A percentile compares a stretch with the other conserved stretches of the same genome.
phyloP scores from a whole-genome alignment of 2,888 invertebrate genomes.

The Spilosoma lubricipeda region DNA sequence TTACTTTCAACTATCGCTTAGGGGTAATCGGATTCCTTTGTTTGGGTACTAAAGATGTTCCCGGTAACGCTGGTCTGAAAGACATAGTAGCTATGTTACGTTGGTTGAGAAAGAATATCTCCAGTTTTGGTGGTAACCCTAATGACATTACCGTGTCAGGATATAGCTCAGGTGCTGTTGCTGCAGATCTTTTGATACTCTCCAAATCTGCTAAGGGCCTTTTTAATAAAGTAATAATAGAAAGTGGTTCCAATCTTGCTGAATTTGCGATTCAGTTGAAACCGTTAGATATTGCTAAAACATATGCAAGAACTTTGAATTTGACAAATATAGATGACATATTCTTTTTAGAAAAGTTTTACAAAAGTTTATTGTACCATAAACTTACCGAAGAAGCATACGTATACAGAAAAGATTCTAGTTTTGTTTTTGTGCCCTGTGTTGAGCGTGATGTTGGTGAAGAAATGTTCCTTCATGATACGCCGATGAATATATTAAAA shows the following conservation, averaged over 20 bases:
- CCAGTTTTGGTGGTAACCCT: slow-evolving; percentile 16
- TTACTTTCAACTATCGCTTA: slow-evolving; percentile 17
- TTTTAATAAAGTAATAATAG: slow-evolving; percentile 15
- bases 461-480: slow-evolving; percentile 10
- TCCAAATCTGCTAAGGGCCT: slow-evolving; percentile 14
- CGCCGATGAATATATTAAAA: slow-evolving; percentile 8
- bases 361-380: background rate
- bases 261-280: slow-evolving; percentile 10
- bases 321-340: slow-evolving; percentile 11
- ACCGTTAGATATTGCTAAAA: slow-evolving; percentile 9
- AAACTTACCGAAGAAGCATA: slow-evolving; percentile 4
- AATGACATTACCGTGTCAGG: slow-evolving; percentile 14
- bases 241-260: slow-evolving; percentile 14
- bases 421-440: slow-evolving; percentile 14
- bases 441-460: slow-evolving; percentile 7
- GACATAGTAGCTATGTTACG: slow-evolving; percentile 13
- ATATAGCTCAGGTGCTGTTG: slow-evolving; percentile 9
- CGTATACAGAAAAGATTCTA: slow-evolving; percentile 4
- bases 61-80: slow-evolving; percentile 16
- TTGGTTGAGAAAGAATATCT: slow-evolving; percentile 14
- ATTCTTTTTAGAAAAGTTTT: slow-evolving; percentile 10
- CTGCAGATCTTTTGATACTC: slow-evolving; percentile 14
- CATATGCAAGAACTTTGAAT: slow-evolving; percentile 6
- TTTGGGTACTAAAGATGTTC: slow-evolving; percentile 15
- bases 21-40: slow-evolving; percentile 15